A percentile compares a stretch with the other conserved stretches of the same genome.
These are phyloP conservation scores for Eupithecia subfuscata DNA, from an alignment of 2,888 invertebrate species.

Conservation along the genomic window DNA sequence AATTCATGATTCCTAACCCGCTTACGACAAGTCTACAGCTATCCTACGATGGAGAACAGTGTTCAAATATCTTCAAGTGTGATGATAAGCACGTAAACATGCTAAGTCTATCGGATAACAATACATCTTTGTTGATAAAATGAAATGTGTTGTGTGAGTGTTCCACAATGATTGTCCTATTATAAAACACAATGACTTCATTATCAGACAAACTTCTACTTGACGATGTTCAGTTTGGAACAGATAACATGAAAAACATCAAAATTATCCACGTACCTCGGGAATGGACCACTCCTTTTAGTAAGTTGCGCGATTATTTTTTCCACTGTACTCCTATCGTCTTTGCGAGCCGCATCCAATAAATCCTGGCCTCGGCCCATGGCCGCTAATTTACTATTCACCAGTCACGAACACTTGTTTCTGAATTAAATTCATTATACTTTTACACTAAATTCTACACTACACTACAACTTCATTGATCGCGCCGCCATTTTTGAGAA, in stretches of 20 bases:
- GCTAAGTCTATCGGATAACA: slow-evolving; percentile 38
- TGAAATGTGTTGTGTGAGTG: slow-evolving; percentile 22
- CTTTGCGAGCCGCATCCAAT: slow-evolving; percentile 97
- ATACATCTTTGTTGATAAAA: slow-evolving; percentile 60
- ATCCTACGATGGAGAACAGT: neutral
- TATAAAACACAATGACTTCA: slow-evolving; percentile 6
- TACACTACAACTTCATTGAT: slow-evolving; percentile 89
- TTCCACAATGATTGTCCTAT: neutral
- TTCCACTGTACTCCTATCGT: slow-evolving; percentile 94
- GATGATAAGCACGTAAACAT: slow-evolving; percentile 14
- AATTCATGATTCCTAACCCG: slow-evolving; percentile 10
- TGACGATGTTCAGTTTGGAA: neutral
- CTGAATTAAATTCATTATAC: slow-evolving; percentile 71
- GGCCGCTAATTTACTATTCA: slow-evolving; percentile 72
- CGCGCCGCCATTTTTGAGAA: slow-evolving; percentile 88
- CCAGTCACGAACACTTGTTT: slow-evolving; percentile 81
- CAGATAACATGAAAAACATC: slow-evolving; percentile 54
- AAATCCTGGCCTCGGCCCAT: slow-evolving; percentile 99
- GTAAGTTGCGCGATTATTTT: slow-evolving; percentile 95
- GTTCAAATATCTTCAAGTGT: neutral
- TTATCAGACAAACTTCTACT: neutral
- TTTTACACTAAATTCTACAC: slow-evolving; percentile 81
- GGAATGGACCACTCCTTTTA: slow-evolving; percentile 96
- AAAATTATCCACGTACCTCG: slow-evolving; percentile 87
- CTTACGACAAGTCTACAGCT: neutral